Evolutionary conservation across 2,797 vertebrate species (phyloP).

Genomic region (Gorsachius magnificus): DNA sequence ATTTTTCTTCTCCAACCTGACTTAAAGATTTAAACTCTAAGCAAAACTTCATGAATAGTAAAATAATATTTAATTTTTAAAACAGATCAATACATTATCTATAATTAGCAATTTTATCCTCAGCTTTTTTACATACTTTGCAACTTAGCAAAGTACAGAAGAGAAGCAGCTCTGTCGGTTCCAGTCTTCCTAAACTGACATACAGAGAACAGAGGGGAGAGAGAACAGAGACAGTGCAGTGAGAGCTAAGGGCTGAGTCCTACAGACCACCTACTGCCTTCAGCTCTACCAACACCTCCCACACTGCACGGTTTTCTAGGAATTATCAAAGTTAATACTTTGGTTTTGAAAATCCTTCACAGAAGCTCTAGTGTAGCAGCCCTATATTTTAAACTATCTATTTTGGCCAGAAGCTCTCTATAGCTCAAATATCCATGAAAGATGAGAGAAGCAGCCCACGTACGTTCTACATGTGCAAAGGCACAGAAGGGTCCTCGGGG

Average conservation of each 20-base stretch:
- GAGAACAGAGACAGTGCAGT: not conserved
- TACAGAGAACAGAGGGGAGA: not conserved
- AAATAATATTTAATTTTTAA: not conserved
- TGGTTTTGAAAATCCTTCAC: not conserved
- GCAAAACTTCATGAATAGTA: not conserved
- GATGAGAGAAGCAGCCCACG: constrained; percentile 56
- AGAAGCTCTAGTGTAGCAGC: not conserved
- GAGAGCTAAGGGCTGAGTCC: not conserved
- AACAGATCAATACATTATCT: not conserved
- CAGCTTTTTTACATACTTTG: not conserved
- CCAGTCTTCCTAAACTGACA: not conserved
- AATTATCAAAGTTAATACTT: not conserved
- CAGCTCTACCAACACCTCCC: constrained; percentile 5
- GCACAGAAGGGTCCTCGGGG: constrained; percentile 98
- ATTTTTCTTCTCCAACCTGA: not conserved
- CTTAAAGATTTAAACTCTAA: not conserved
- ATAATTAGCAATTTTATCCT: not conserved
- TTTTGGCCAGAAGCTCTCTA: not conserved
- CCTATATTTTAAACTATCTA: not conserved
- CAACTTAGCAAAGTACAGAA: not conserved
- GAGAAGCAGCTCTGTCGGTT: not conserved
- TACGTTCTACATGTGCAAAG: constrained; percentile 98
- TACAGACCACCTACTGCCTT: not conserved
- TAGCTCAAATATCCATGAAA: not conserved
- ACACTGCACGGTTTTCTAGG: not conserved